Base-by-base conservation (phyloP, 1,140 invertebrate genomes). In the Penaeus chinensis region DNA sequence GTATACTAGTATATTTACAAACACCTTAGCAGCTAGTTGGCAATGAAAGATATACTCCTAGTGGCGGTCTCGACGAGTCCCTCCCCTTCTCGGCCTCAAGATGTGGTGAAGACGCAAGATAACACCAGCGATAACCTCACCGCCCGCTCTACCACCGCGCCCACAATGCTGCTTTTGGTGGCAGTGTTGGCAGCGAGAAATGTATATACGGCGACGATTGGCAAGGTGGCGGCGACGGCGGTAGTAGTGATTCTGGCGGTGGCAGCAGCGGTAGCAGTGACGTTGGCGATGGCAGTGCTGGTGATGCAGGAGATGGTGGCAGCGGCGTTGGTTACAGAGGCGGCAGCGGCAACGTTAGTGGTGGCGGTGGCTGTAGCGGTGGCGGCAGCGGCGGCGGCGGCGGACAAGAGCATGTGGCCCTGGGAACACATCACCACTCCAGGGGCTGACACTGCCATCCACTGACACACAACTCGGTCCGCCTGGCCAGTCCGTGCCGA, bases 1-100 rank as follows among this genome's bases (percentile, higher is more conserved):
- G 63, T 83, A 83, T 66, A 32, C 27, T 66, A 42, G 24, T 60
- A 77, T 85, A 85, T 85, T 85, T 85, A 85, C 84, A 85, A 78
- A 78, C 84, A 85, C 84, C 84, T 85, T 85, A 85, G 84, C 84
- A 85, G 47, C 84, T 85, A 85, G n/a, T 85, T 78, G 84, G 84
- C 84, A 79, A 79, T 66, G 7, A 54, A 54, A 54, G 54, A 54
- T 54, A 11, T 54, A 54, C 54, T 54, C 54, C 54, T 54, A 54
- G 54, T 54, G 54, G 54, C 54, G 54, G 54, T 54, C 54, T 54
- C 54, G 54, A 54, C 54, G 54, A 54, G 54, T 54, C 54, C 54
- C 54, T 54, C 54, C 54, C 47, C 16, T 54, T 54, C 54, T 11
- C 54, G 54, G 54, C 54, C 54, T 54, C 54, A 54, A 54, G 54